These are phyloP conservation scores for Aspidoscelis tigris DNA, from an alignment of 2,113 vertebrate species.

Conservation along the genomic window DNA sequence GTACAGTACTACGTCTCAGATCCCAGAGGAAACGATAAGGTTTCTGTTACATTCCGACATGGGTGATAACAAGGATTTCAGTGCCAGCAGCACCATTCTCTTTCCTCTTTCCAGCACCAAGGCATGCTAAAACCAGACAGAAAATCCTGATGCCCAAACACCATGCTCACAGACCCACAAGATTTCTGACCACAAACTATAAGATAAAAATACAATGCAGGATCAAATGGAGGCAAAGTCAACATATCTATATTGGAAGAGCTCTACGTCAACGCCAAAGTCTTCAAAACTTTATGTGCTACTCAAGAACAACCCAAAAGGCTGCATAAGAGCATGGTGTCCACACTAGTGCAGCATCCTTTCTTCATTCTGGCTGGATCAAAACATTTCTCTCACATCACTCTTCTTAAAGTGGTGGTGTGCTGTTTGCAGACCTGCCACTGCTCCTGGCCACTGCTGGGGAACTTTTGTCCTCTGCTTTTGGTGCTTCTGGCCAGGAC, in stretches of 20 bases:
- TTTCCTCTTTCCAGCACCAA: background rate
- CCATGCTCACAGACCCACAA: background rate
- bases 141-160: background rate
- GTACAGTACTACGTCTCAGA: background rate
- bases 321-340: no score
- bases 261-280: background rate
- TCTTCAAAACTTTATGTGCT: background rate
- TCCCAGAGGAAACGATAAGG: conserved; percentile 43
- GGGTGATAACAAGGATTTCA: fast-evolving
- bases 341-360: no score
- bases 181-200: background rate
- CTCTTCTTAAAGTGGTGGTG: no score
- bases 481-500: no score
- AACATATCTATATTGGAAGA: background rate
- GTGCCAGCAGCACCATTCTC: fast-evolving
- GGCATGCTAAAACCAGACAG: background rate
- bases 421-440: no score
- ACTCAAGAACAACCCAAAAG: no score
- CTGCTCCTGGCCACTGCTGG: no score
- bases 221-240: background rate
- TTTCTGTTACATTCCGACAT: background rate
- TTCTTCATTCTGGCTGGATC: no score
- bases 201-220: no score
- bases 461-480: no score
- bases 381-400: no score